phyloP scores from a whole-genome alignment of 1,140 invertebrate genomes.

The Drosophila kurseongensis region DNA sequence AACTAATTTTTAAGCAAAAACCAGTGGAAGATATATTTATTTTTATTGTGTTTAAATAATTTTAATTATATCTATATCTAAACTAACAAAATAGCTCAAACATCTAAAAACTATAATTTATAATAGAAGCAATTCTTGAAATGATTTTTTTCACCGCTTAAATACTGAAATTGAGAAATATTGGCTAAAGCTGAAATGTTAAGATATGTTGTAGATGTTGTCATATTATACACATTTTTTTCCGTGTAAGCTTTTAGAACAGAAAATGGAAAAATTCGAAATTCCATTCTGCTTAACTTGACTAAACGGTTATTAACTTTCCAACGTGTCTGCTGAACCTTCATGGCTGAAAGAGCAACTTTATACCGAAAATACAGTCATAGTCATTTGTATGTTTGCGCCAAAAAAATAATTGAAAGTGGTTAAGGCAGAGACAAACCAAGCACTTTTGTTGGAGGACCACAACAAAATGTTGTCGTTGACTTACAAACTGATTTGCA shows the following conservation, averaged over 20 bases:
- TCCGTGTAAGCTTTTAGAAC: slow-evolving; percentile 19
- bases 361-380: slow-evolving; percentile 73
- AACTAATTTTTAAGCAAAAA: too few relatives aligned
- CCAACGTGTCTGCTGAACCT: slow-evolving; percentile 59
- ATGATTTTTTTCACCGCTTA: too few relatives aligned
- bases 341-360: slow-evolving; percentile 50
- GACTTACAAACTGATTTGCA: slow-evolving; percentile 82
- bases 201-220: neutral
- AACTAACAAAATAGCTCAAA: too few relatives aligned
- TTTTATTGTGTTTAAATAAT: too few relatives aligned
- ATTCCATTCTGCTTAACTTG: slow-evolving; percentile 48
- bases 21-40: too few relatives aligned
- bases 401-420: slow-evolving; percentile 33
- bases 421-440: slow-evolving; percentile 20
- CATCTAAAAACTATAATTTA: too few relatives aligned
- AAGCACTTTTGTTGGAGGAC: slow-evolving; percentile 34
- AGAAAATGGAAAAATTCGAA: slow-evolving; percentile 16
- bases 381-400: slow-evolving; percentile 75
- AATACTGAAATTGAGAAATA: too few relatives aligned
- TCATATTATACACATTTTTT: slow-evolving; percentile 13
- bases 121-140: too few relatives aligned
- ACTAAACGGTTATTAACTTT: slow-evolving; percentile 82
- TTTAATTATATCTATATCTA: too few relatives aligned
- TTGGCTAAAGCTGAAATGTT: too few relatives aligned
- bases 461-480: slow-evolving; percentile 64